A percentile compares a stretch with the other conserved stretches of the same genome.
Conservation (phyloP, 2,888 invertebrate genomes). For the Chymomyza caudatula region DNA sequence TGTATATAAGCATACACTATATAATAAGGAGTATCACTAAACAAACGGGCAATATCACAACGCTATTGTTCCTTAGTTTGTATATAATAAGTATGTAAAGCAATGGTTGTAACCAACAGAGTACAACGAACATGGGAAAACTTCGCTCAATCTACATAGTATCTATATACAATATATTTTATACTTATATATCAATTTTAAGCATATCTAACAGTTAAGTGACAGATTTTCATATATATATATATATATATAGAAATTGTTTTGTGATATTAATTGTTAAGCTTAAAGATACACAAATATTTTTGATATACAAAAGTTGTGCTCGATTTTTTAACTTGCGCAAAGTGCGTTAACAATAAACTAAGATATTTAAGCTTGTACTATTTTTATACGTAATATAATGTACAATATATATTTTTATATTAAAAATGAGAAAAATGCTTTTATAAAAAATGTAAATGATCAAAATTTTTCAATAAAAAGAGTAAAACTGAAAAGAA, state of each 20-base stretch:
- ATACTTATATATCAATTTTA: constrained; percentile 6
- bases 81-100: constrained; percentile 12
- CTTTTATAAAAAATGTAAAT: constrained; percentile 32
- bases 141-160: constrained; percentile 62
- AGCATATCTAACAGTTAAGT: constrained; percentile 55
- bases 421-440: constrained; percentile 10
- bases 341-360: constrained; percentile 57
- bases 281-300: constrained; percentile 48
- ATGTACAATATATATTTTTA: constrained; percentile 48
- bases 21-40: too few relatives aligned
- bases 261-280: constrained; percentile 61
- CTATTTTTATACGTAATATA: constrained; percentile 20
- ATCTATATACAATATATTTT: constrained; percentile 12
- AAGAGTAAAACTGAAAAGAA: constrained; percentile 15
- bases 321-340: constrained; percentile 53
- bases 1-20: constrained; percentile 17
- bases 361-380: constrained; percentile 15
- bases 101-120: constrained; percentile 64
- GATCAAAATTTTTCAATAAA: constrained; percentile 11
- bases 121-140: constrained; percentile 71
- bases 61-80: constrained; percentile 74
- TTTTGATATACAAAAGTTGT: constrained; percentile 52
- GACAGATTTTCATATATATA: constrained; percentile 32
- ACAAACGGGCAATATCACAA: constrained; percentile 71
- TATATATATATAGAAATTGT: constrained; percentile 2